A percentile compares a stretch with the other conserved stretches of the same genome.
Conservation (phyloP, 1,140 invertebrate genomes). For the Protaetia brevitarsis region DNA sequence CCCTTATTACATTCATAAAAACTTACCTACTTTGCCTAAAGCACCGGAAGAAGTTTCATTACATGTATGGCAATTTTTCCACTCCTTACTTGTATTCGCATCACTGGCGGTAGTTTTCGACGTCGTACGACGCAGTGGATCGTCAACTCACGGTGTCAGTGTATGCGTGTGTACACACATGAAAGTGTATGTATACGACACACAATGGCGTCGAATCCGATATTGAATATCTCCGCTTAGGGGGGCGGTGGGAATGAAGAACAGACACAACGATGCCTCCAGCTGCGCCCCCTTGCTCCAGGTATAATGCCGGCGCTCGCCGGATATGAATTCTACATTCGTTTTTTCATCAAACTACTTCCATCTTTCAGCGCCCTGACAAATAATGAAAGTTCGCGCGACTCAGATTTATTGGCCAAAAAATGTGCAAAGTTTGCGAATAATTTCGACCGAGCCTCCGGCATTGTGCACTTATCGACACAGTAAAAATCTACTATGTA, state of each 20-base stretch:
- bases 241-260: too few relatives aligned
- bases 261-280: slow-evolving; percentile 8
- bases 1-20: too few relatives aligned
- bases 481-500: slow-evolving; percentile 5
- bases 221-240: slow-evolving; percentile 15
- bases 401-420: slow-evolving; percentile 7
- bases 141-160: too few relatives aligned
- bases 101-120: too few relatives aligned
- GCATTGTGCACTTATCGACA: slow-evolving; percentile 12
- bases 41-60: too few relatives aligned
- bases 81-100: too few relatives aligned
- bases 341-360: slow-evolving; percentile 14
- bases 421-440: slow-evolving; percentile 16
- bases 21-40: too few relatives aligned
- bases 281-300: slow-evolving; percentile 2
- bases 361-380: slow-evolving; percentile 6
- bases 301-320: slow-evolving; percentile 5
- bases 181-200: not conserved
- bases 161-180: not conserved
- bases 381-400: slow-evolving; percentile 9
- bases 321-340: slow-evolving; percentile 14
- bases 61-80: too few relatives aligned
- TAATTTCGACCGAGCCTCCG: not conserved
- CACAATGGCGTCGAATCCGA: slow-evolving; percentile 8
- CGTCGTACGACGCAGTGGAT: too few relatives aligned